Conservation (phyloP, 2,888 invertebrate genomes). For the Nephrotoma guestfalica region DNA sequence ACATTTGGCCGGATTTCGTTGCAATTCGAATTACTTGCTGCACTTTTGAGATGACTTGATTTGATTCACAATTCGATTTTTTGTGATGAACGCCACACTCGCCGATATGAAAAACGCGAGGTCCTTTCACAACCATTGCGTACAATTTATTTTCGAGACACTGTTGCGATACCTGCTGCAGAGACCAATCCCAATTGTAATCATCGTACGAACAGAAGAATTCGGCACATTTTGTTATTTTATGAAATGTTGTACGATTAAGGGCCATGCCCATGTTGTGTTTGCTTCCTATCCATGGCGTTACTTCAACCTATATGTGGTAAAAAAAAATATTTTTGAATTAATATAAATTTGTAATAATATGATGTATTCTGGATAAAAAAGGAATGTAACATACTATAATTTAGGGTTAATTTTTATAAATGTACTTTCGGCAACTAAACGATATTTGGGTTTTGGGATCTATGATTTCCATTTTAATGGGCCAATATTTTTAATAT, state of each 20-base stretch:
- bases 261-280: slow-evolving; percentile 99
- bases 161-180: slow-evolving; percentile 80
- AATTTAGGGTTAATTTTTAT: neutral
- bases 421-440: neutral
- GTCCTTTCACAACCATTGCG: slow-evolving; percentile 82
- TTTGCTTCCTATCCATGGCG: slow-evolving; percentile 91
- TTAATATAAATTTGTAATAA: neutral
- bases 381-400: neutral
- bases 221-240: slow-evolving; percentile 62
- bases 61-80: slow-evolving; percentile 78
- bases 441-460: neutral
- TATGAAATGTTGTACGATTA: slow-evolving; percentile 74
- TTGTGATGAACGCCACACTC: slow-evolving; percentile 97
- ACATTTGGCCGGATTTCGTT: slow-evolving; percentile 45
- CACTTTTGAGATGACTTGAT: slow-evolving; percentile 69
- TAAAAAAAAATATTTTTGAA: neutral
- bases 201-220: slow-evolving; percentile 95
- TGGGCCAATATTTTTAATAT: neutral
- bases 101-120: slow-evolving; percentile 95
- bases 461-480: neutral
- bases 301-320: slow-evolving; percentile 60
- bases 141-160: slow-evolving; percentile 61
- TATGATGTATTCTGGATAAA: neutral
- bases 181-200: slow-evolving; percentile 99
- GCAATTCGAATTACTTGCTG: slow-evolving; percentile 63